A percentile compares a stretch with the other conserved stretches of the same genome.
Evolutionary conservation across 2,797 vertebrate species (phyloP).

Genomic region (Manis javanica): DNA sequence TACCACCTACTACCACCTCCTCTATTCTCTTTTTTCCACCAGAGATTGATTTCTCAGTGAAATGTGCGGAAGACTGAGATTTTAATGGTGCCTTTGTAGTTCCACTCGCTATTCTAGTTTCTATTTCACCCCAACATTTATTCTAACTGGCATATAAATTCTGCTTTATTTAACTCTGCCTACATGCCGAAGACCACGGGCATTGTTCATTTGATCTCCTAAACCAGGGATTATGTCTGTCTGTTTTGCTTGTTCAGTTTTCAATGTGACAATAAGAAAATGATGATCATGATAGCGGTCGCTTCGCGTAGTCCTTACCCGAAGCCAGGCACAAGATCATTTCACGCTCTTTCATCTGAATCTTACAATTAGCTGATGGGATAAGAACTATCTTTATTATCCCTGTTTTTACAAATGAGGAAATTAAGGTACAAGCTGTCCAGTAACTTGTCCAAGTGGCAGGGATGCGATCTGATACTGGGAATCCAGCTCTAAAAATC

Average conservation of each 20-base stretch:
- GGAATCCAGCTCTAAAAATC: neutral
- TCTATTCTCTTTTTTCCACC: neutral
- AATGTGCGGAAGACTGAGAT: neutral
- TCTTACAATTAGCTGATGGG: neutral
- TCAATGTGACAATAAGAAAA: neutral
- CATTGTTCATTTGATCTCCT: neutral
- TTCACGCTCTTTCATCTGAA: neutral
- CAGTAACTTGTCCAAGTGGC: neutral
- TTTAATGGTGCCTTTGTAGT: neutral
- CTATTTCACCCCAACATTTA: neutral
- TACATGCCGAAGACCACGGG: neutral
- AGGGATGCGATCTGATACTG: neutral
- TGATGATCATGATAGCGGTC: neutral
- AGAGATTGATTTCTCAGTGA: neutral
- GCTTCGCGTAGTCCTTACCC: neutral
- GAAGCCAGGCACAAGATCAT: neutral
- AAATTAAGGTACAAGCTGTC: neutral
- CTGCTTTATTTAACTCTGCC: neutral
- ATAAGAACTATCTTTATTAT: constrained; percentile 17
- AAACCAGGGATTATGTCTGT: neutral
- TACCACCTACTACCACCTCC: neutral
- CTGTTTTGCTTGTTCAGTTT: constrained; percentile 23
- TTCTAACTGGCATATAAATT: neutral
- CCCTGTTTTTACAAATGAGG: neutral
- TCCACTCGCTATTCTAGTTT: neutral